Conservation (phyloP, 2,888 invertebrate genomes). For the Drosophila monieri region DNA sequence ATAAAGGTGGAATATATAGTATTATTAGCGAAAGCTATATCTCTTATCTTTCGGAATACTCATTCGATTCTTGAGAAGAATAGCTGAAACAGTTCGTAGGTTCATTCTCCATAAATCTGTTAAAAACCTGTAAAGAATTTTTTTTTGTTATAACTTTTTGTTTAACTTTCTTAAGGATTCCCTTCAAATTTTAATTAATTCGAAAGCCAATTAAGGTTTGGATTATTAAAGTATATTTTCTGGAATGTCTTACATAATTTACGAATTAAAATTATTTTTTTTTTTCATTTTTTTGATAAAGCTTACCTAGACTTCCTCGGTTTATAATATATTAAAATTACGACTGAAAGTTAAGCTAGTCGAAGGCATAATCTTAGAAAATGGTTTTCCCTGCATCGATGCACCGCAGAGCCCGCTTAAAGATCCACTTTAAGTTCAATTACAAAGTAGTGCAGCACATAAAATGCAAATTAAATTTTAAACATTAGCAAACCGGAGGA, state of each 20-base stretch:
- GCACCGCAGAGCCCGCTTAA: conserved; percentile 7
- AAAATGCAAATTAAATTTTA: conserved; percentile 59
- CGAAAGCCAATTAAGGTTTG: neutral
- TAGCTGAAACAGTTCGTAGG: too few relatives aligned
- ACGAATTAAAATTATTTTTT: conserved; percentile 10
- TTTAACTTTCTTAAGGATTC: too few relatives aligned
- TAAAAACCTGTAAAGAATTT: too few relatives aligned
- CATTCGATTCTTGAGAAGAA: too few relatives aligned
- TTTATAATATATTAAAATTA: conserved; percentile 18
- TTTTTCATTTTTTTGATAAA: conserved; percentile 4
- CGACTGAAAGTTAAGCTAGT: conserved; percentile 17
- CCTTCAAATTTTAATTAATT: too few relatives aligned
- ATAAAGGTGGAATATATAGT: too few relatives aligned
- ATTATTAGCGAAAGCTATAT: too few relatives aligned
- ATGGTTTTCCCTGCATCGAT: conserved; percentile 29
- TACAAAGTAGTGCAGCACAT: conserved; percentile 47
- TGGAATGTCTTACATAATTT: conserved; percentile 4
- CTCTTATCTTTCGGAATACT: too few relatives aligned
- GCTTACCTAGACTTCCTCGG: conserved; percentile 22
- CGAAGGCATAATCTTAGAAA: conserved; percentile 30
- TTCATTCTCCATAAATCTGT: too few relatives aligned
- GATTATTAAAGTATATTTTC: conserved; percentile 1
- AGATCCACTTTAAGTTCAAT: conserved; percentile 51
- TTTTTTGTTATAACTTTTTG: too few relatives aligned
- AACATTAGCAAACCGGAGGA: conserved; percentile 33